Evolutionary conservation across 2,113 vertebrate species (phyloP).

Genomic region (Ramphastos sulfuratus): DNA sequence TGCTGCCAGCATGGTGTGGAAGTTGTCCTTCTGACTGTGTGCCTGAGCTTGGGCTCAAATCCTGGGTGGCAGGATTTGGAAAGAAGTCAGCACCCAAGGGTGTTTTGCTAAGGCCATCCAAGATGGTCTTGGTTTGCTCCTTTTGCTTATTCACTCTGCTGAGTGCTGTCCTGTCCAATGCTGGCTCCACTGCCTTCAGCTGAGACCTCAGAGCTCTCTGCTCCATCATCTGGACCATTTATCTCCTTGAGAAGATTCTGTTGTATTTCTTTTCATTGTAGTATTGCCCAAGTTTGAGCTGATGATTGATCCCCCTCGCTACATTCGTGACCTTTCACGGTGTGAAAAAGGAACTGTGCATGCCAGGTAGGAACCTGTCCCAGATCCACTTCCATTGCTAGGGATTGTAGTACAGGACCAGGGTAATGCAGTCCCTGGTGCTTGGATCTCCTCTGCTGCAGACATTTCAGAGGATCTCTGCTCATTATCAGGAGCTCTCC

Average conservation of each 20-base stretch:
- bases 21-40: neutral
- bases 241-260: neutral
- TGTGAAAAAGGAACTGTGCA: conserved; percentile 86
- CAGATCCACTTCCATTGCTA: neutral
- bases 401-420: neutral
- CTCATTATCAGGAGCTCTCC: neutral
- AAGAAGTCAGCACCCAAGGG: neutral
- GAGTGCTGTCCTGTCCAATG: neutral
- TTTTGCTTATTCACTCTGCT: neutral
- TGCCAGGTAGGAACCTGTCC: conserved; percentile 78
- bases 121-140: neutral
- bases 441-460: neutral
- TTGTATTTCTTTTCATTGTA: conserved; percentile 38
- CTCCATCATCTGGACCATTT: neutral
- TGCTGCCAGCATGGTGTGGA: neutral
- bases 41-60: neutral
- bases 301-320: conserved; percentile 81
- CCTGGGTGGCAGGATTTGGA: neutral
- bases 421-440: neutral
- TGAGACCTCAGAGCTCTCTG: neutral
- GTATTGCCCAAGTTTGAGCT: conserved; percentile 91
- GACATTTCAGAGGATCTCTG: neutral
- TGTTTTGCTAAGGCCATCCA: neutral
- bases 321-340: conserved; percentile 82
- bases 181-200: neutral